Evolutionary conservation across 2,888 invertebrate species (phyloP), one percentile per base, ranked within the genome.

Genomic region (Erynnis tages): DNA sequence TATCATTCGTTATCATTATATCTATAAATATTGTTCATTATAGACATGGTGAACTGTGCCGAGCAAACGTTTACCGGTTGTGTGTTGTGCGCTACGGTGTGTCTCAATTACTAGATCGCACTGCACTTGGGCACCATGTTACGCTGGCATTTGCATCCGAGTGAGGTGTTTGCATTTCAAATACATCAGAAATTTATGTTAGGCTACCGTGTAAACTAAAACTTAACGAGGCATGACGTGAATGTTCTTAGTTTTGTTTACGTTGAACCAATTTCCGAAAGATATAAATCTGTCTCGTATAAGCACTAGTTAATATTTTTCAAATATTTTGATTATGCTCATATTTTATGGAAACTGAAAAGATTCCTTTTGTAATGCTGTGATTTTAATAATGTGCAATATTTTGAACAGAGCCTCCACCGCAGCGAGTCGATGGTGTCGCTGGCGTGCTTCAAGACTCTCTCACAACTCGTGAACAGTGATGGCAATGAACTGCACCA

Each of bases 391-490:
- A 43, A 29, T 10, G 13, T 21, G 14, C 38, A n/a, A 17, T 14
- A 3, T 25, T 46, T 8, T n/a, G 76, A 74, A 49, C 90, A 96
- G 96, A 95, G 95, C 88, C 93, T 96, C 82, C 95, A 95, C 82
- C 94, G 95, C 89, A 93, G 94, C 84, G 96, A 96, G 92, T 96
- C 96, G 91, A 96, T 96, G 96, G 94, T 95, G 91, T 96, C 96
- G 64, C 91, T 96, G 79, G 88, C 89, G 71, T 95, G 95, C 90
- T 96, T 94, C 90, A 94, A 94, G 76, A 93, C 95, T 67, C 91
- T 97, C 70, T 91, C 93, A 73, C 93, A 92, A 82, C 95, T 93
- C 84, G 93, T 96, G 77, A 93, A 93, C 76, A 93, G 93, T 79
- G 95, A 96, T 84, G 95, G 95, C 84, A 91, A 94, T 66, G 91